Evolutionary conservation across 1,140 invertebrate genomes (phyloP).

Genomic region (Tetranychus cinnabarinus): DNA sequence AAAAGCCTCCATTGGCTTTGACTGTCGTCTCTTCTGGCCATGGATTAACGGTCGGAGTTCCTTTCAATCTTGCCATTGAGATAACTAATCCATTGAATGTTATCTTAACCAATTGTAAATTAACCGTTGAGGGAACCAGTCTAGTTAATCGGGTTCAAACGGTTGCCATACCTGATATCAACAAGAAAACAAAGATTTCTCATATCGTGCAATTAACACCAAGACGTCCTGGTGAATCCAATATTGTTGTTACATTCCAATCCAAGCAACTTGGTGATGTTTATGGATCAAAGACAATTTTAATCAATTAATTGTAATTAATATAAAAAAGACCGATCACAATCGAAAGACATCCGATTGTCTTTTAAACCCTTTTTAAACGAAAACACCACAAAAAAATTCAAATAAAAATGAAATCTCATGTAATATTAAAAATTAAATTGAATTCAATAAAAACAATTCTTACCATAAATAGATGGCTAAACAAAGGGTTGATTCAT

Average conservation of each 20-base stretch:
- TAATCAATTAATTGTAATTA: not conserved
- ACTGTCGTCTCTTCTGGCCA: not conserved
- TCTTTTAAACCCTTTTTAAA: too few species aligned
- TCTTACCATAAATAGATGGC: too few species aligned
- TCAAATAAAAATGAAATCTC: too few species aligned
- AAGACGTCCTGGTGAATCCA: slow-evolving; percentile 39
- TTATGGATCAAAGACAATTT: slow-evolving; percentile 32
- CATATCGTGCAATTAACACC: slow-evolving; percentile 45
- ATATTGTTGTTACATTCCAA: slow-evolving; percentile 51
- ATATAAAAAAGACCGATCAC: not conserved
- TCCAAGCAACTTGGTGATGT: slow-evolving; percentile 57
- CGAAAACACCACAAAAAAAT: too few species aligned
- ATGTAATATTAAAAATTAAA: too few species aligned
- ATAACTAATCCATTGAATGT: slow-evolving; percentile 59
- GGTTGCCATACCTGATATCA: slow-evolving; percentile 33
- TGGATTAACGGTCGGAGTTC: slow-evolving; percentile 26
- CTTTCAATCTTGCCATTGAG: slow-evolving; percentile 37
- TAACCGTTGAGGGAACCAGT: slow-evolving; percentile 53
- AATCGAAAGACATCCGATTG: not conserved
- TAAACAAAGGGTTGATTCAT: too few species aligned
- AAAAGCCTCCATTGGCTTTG: not conserved
- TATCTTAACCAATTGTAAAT: slow-evolving; percentile 41
- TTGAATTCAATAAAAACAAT: too few species aligned
- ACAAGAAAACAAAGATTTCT: slow-evolving; percentile 33
- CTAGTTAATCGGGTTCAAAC: slow-evolving; percentile 38